phyloP scores from a whole-genome alignment of 2,888 invertebrate genomes.

The Dynastes maya region DNA sequence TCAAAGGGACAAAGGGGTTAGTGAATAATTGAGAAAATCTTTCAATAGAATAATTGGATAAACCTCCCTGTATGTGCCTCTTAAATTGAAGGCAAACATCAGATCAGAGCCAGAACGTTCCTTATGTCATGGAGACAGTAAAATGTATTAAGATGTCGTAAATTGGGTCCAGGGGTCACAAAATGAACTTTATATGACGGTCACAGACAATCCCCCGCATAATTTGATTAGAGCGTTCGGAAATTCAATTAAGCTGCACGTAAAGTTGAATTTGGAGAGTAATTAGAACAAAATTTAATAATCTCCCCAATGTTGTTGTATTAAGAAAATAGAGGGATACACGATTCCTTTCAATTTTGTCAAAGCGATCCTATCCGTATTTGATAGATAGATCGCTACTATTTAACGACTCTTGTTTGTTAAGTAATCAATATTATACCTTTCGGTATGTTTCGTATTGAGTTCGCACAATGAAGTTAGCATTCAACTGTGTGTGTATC shows the following conservation, averaged over 20 bases:
- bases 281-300: constrained; percentile 1
- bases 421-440: no score
- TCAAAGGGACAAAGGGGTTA: no score
- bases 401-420: no score
- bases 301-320: neutral
- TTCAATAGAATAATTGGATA: no score
- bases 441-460: no score
- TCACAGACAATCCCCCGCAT: constrained; percentile 6
- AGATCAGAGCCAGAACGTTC: constrained; percentile 14
- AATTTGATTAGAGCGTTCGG: constrained; percentile 17
- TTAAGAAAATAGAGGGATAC: neutral
- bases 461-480: no score
- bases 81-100: constrained; percentile 8
- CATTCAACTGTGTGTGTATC: no score
- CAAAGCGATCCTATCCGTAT: no score
- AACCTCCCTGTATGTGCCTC: neutral
- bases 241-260: constrained; percentile 10
- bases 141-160: constrained; percentile 22
- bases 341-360: neutral
- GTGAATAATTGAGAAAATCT: no score
- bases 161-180: constrained; percentile 16
- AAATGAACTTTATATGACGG: constrained; percentile 23
- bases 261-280: constrained; percentile 11
- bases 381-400: no score
- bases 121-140: constrained; percentile 13